Evolutionary conservation across 2,888 invertebrate genomes (phyloP), one percentile per base, ranked within the genome.

Genomic region (Macrophya alboannulata): DNA sequence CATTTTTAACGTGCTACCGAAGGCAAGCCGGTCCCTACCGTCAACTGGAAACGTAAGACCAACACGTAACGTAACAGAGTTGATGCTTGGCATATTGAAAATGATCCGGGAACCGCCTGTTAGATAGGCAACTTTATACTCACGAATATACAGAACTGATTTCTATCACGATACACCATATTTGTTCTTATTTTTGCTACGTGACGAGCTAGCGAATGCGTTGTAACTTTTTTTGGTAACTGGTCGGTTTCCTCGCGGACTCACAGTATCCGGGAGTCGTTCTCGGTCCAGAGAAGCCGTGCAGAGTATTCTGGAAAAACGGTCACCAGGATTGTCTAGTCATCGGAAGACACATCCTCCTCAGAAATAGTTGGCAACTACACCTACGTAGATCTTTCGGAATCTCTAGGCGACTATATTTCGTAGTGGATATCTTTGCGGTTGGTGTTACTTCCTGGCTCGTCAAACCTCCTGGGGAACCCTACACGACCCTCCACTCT

Each of bases 1-100:
- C 31, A 76, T 76, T 76, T 45, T 48, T 48, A 48, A 76, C 25
- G 48, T 76, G 17, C 71, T 43, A 37, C 40, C 6, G 40, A 71
- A 40, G 37, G 71, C 40, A n/a, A 21, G 76, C 76, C 45, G 48
- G 76, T 45, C 48, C 48, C 76, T 48, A 43, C 6, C n/a, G 72
- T 40, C 12, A 72, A 43, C 40, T 72, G 31, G 37, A 17, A 72
- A 72, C 71, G 71, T 40, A 72, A 40, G 8, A 71, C n/a, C 76
- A 31, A 48, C 76, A 21, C 74, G 45, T 25, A 43, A 45, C 45
- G 74, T 21, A 25, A 74, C 6, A 21, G 37, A 74, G 15, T 6
- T 37, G 17, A 71, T 71, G 8, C 71, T 37, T 25, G 62, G 25
- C 62, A 62, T 62, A 62, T 10, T 62, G 4, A 62, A 62, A 62